phyloP scores from a whole-genome alignment of 2,113 vertebrate species.

The human region DNA sequence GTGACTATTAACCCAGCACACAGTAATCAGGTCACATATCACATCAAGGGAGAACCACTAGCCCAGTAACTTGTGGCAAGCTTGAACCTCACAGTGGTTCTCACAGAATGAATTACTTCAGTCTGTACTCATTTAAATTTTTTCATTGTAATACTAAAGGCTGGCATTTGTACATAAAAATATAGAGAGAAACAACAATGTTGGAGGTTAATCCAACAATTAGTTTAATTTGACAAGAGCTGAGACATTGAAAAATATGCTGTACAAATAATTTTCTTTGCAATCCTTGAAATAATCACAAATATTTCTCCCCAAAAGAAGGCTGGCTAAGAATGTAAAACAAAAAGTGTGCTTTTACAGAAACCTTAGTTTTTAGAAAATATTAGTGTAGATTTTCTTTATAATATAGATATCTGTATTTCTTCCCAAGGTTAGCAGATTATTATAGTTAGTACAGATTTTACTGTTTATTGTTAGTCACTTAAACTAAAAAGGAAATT shows the following conservation, averaged over 20 bases:
- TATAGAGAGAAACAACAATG: neutral
- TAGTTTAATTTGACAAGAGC: neutral
- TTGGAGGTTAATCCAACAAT: neutral
- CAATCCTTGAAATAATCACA: constrained; percentile 38
- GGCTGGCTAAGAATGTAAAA: too few relatives aligned
- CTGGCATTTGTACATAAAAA: neutral
- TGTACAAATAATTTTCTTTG: neutral
- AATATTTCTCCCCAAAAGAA: constrained; percentile 5
- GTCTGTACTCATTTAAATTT: neutral
- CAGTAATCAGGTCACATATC: neutral
- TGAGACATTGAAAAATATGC: neutral
- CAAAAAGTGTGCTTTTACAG: neutral
- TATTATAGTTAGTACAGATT: neutral
- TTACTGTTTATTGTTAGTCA: neutral
- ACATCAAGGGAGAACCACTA: neutral
- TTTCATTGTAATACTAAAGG: neutral
- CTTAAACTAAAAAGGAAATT: neutral
- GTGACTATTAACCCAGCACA: neutral
- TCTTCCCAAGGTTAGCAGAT: neutral
- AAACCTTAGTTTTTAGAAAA: neutral
- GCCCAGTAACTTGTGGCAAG: neutral
- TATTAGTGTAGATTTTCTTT: neutral
- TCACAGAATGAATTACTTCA: neutral
- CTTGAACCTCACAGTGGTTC: neutral
- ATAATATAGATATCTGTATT: neutral